phyloP scores from a whole-genome alignment of 2,888 invertebrate species.

The Fragum fragum region DNA sequence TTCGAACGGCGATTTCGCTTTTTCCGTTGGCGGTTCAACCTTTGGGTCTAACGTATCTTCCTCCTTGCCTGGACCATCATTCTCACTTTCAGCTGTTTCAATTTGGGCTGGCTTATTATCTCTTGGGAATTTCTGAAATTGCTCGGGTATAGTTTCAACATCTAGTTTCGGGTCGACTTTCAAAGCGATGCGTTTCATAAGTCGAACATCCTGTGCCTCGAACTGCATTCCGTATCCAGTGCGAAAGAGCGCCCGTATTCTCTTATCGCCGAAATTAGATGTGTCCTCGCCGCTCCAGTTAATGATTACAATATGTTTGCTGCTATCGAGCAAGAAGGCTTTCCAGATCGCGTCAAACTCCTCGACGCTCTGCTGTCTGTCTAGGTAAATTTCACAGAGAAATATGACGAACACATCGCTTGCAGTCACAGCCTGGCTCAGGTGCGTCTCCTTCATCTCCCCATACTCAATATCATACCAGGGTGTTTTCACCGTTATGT shows the following conservation, averaged over 20 bases:
- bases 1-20: not conserved
- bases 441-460: not conserved
- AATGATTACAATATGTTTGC: slow-evolving; percentile 18
- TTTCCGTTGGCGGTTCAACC: not conserved
- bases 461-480: slow-evolving; percentile 9
- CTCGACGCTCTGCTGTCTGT: not conserved
- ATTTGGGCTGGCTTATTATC: not conserved
- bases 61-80: no score
- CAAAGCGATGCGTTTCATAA: slow-evolving; percentile 19
- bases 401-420: slow-evolving; percentile 16
- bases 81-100: not conserved
- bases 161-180: not conserved
- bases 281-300: slow-evolving; percentile 9
- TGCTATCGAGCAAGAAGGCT: slow-evolving; percentile 1
- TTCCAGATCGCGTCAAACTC: slow-evolving; percentile 35
- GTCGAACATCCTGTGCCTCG: not conserved
- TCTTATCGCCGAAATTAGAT: not conserved
- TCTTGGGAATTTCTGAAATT: not conserved
- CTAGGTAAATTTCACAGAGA: slow-evolving; percentile 22
- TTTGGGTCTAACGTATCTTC: not conserved
- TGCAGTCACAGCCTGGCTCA: not conserved
- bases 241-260: not conserved
- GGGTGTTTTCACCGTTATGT: not conserved
- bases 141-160: not conserved
- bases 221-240: slow-evolving; percentile 14